Percentiles rank a stretch among this genome's conserved stretches.
Conservation (phyloP, 2,113 vertebrate species). For the Ornithorhynchus anatinus region DNA sequence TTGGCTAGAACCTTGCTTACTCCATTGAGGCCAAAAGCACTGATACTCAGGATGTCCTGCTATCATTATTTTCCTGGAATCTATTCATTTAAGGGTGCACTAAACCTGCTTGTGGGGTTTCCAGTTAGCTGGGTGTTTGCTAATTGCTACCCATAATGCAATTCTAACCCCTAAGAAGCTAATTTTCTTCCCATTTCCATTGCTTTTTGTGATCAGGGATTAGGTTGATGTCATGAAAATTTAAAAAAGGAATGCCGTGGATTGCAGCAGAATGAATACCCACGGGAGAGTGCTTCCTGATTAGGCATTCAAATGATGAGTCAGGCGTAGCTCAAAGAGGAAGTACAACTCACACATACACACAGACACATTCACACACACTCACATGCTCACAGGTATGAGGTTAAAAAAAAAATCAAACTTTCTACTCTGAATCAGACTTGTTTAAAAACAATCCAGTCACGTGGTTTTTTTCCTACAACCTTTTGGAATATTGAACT, state of each 20-base stretch:
- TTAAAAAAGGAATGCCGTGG: constrained; percentile 35
- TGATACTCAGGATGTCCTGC: constrained; percentile 17
- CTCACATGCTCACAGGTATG: too few relatives aligned
- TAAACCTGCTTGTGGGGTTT: constrained; percentile 39
- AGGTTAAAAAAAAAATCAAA: too few relatives aligned
- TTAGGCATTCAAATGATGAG: constrained; percentile 11
- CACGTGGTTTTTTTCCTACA: neutral
- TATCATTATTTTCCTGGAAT: constrained; percentile 32
- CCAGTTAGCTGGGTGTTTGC: constrained; percentile 22
- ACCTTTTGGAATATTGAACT: neutral
- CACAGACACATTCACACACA: too few relatives aligned
- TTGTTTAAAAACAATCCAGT: too few relatives aligned
- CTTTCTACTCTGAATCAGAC: too few relatives aligned
- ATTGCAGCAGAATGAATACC: neutral
- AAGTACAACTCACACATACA: too few relatives aligned
- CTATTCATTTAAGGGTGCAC: constrained; percentile 47
- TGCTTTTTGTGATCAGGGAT: constrained; percentile 34
- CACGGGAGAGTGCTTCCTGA: constrained; percentile 15
- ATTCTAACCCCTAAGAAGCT: constrained; percentile 34
- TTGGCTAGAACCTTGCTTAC: constrained; percentile 28
- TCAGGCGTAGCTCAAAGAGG: neutral
- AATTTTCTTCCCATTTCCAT: constrained; percentile 2
- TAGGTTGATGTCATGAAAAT: constrained; percentile 42
- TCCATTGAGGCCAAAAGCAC: neutral
- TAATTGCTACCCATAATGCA: constrained; percentile 66